Percentiles rank a stretch among this genome's conserved stretches.
Conservation (phyloP, 1,140 invertebrate genomes). For the Drosophila lowei region DNA sequence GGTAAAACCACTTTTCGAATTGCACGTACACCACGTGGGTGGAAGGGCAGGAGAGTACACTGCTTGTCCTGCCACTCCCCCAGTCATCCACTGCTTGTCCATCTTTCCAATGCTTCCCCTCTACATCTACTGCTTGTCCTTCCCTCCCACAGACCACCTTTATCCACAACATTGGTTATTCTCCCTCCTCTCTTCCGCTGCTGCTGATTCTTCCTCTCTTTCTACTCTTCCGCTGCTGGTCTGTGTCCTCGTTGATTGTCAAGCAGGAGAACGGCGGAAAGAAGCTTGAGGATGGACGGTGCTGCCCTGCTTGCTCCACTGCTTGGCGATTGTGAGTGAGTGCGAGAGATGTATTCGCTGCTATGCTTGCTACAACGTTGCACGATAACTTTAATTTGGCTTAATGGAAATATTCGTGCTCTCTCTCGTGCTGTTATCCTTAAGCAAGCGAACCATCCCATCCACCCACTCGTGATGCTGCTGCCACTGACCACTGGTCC, state of each 20-base stretch:
- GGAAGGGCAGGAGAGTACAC: constrained; percentile 38
- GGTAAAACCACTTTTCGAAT: constrained; percentile 77
- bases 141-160: too few species aligned
- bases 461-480: constrained; percentile 13
- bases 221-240: too few species aligned
- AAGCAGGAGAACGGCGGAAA: constrained; percentile 5
- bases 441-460: constrained; percentile 27
- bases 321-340: background rate
- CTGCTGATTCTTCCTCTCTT: too few species aligned
- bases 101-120: too few species aligned
- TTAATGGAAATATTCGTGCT: constrained; percentile 74
- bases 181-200: background rate
- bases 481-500: constrained; percentile 37
- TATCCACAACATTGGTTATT: too few species aligned
- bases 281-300: constrained; percentile 9
- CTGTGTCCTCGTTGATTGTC: constrained; percentile 52
- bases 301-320: constrained; percentile 43
- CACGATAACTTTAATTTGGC: constrained; percentile 80
- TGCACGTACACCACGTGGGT: constrained; percentile 68
- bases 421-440: constrained; percentile 41
- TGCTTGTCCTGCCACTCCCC: too few species aligned
- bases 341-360: background rate
- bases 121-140: too few species aligned
- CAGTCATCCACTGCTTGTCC: too few species aligned
- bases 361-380: constrained; percentile 14